These are phyloP conservation scores for Ostrea edulis DNA, from an alignment of 1,140 invertebrate genomes.

Conservation along the genomic window DNA sequence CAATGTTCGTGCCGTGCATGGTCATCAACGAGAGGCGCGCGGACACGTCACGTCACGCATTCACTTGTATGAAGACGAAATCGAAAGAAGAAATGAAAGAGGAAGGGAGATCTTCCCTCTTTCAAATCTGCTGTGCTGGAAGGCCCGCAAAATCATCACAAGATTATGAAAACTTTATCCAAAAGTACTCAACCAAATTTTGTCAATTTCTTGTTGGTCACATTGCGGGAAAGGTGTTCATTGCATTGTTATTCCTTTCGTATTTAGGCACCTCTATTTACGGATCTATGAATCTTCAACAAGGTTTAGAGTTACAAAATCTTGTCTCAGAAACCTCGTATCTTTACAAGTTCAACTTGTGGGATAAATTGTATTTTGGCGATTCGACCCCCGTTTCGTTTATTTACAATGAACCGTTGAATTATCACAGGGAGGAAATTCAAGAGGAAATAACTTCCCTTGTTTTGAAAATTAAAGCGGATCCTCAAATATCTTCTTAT, in stretches of 20 bases:
- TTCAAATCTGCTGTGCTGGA: slow-evolving; percentile 51
- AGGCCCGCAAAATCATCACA: not conserved
- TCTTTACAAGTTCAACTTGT: slow-evolving; percentile 31
- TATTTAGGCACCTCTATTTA: slow-evolving; percentile 51
- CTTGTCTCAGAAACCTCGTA: slow-evolving; percentile 40
- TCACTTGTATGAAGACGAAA: slow-evolving; percentile 53
- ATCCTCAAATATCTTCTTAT: not conserved
- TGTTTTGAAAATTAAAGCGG: slow-evolving; percentile 25
- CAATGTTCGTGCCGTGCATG: slow-evolving; percentile 60
- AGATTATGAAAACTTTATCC: slow-evolving; percentile 54
- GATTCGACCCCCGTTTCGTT: not conserved
- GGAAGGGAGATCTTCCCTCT: not conserved
- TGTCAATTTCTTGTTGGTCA: slow-evolving; percentile 49
- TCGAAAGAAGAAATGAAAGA: slow-evolving; percentile 34
- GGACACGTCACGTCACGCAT: slow-evolving; percentile 48
- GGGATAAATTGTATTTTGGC: not conserved
- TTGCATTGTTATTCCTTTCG: slow-evolving; percentile 40
- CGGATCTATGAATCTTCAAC: slow-evolving; percentile 48
- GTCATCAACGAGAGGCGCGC: slow-evolving; percentile 58
- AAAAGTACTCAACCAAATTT: slow-evolving; percentile 50
- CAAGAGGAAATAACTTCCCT: slow-evolving; percentile 35
- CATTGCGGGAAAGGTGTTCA: slow-evolving; percentile 44
- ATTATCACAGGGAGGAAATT: slow-evolving; percentile 22
- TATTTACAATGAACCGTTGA: not conserved
- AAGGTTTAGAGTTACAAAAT: slow-evolving; percentile 30